Conservation (phyloP, 2,888 invertebrate genomes). For the Actias luna region DNA sequence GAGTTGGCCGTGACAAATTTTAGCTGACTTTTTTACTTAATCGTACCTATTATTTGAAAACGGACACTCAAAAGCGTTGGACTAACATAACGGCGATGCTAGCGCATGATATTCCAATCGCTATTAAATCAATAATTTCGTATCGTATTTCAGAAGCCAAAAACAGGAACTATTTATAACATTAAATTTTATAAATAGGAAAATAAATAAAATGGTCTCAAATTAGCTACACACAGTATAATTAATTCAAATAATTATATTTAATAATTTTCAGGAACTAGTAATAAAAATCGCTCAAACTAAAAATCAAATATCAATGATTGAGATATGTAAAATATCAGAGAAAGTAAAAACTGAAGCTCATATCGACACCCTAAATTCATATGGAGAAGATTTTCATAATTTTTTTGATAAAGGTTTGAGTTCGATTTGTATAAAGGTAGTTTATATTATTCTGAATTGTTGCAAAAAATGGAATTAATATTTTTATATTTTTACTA, state of each 20-base stretch:
- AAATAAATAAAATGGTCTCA: not conserved
- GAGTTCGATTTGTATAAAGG: slow-evolving; percentile 12
- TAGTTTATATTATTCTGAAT: not conserved
- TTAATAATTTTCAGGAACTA: slow-evolving; percentile 43
- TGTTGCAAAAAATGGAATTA: not conserved
- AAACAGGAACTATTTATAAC: too few relatives aligned
- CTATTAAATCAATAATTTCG: too few relatives aligned
- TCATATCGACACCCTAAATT: slow-evolving; percentile 41
- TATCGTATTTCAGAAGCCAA: too few relatives aligned
- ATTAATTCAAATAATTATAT: slow-evolving; percentile 1
- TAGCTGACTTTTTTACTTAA: too few relatives aligned
- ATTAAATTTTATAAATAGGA: not conserved
- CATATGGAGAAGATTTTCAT: slow-evolving; percentile 48
- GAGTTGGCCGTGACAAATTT: too few relatives aligned
- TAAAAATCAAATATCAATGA: slow-evolving; percentile 52
- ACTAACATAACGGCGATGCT: too few relatives aligned
- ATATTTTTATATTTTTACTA: too few relatives aligned
- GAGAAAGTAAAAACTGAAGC: slow-evolving; percentile 53
- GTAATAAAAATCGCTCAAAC: slow-evolving; percentile 48
- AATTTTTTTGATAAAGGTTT: slow-evolving; percentile 51
- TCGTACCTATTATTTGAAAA: too few relatives aligned
- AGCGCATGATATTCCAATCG: too few relatives aligned
- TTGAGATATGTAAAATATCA: slow-evolving; percentile 55
- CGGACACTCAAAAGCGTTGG: too few relatives aligned
- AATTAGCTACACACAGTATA: not conserved